phyloP scores from a whole-genome alignment of 2,888 invertebrate genomes.

The Xanthia icteritia region DNA sequence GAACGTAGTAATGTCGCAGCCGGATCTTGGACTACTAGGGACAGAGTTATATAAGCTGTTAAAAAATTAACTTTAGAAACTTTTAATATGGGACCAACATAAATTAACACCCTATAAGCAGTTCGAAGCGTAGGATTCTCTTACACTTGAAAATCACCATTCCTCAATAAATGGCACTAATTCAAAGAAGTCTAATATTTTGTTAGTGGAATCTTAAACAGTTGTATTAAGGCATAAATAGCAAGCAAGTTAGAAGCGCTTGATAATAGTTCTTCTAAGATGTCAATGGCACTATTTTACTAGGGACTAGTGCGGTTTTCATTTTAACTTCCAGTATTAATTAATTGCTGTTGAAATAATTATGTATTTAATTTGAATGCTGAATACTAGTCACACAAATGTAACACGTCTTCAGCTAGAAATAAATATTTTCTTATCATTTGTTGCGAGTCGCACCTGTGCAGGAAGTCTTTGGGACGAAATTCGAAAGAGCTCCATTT shows the following conservation, averaged over 20 bases:
- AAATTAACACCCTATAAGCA: not conserved
- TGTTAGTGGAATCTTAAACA: not conserved
- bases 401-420: not conserved
- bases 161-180: not conserved
- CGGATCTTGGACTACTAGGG: not conserved
- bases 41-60: not conserved
- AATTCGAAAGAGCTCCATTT: not conserved
- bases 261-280: not conserved
- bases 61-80: no score
- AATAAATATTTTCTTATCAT: not conserved
- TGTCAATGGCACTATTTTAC: not conserved
- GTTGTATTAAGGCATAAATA: not conserved
- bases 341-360: not conserved
- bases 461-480: not conserved
- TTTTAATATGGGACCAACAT: no score
- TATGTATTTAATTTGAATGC: not conserved
- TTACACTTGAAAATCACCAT: not conserved
- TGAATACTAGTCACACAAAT: constrained; percentile 1
- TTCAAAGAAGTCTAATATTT: not conserved
- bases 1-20: no score
- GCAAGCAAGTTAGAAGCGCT: constrained; percentile 1
- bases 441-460: not conserved
- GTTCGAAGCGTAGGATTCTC: not conserved
- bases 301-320: not conserved
- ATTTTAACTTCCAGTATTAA: not conserved